A percentile compares a stretch with the other conserved stretches of the same genome.
These are phyloP conservation scores for Silurus lanzhouensis DNA, from an alignment of 2,797 vertebrate genomes.

Conservation along the genomic window DNA sequence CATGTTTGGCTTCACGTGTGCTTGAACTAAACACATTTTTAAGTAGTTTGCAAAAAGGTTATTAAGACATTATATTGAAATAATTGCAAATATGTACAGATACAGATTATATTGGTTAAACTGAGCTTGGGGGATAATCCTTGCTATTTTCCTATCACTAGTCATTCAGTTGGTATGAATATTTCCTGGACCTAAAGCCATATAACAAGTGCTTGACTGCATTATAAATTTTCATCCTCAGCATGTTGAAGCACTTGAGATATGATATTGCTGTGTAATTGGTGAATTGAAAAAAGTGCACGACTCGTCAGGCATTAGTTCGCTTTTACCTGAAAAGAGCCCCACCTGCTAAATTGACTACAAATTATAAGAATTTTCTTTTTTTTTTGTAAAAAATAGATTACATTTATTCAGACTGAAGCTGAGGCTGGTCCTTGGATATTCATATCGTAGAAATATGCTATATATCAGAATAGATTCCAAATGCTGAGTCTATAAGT, in stretches of 20 bases:
- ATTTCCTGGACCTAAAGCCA: background rate
- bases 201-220: background rate
- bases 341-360: background rate
- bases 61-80: background rate
- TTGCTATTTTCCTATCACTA: background rate
- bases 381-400: background rate
- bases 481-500: conserved; percentile 17
- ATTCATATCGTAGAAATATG: conserved; percentile 25
- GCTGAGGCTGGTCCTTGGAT: conserved; percentile 55
- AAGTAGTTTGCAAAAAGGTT: background rate
- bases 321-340: background rate
- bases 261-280: background rate
- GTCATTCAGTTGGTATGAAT: background rate
- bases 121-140: background rate
- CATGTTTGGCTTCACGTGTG: background rate
- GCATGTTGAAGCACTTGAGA: conserved; percentile 27
- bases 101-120: background rate
- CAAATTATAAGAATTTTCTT: background rate
- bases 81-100: background rate
- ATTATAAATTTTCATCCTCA: background rate
- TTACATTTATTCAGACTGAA: conserved; percentile 46
- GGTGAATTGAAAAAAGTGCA: conserved; percentile 10
- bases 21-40: background rate
- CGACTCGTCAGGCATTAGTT: conserved; percentile 1
- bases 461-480: conserved; percentile 24